Conservation (phyloP, 1,140 invertebrate genomes). For the Trichomalopsis sarcophagae region DNA sequence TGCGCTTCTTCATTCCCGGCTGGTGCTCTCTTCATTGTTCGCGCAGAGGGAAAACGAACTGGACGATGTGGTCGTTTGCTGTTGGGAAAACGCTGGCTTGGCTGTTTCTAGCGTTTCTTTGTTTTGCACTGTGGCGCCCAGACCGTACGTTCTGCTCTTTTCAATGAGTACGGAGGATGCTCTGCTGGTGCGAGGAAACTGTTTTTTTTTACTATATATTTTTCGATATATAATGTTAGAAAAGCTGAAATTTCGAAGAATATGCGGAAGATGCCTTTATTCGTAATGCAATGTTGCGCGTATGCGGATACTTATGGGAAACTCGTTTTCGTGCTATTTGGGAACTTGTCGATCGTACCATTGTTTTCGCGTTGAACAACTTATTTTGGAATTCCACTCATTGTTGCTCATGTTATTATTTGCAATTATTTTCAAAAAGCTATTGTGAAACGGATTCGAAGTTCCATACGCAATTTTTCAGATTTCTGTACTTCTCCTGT, state of each 20-base stretch:
- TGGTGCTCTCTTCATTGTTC: constrained; percentile 5
- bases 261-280: no score
- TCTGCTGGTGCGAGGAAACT: not conserved
- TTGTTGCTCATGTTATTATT: no score
- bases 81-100: not conserved
- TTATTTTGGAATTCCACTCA: no score
- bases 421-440: no score
- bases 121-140: not conserved
- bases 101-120: not conserved
- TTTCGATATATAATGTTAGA: not conserved
- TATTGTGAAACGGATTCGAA: no score
- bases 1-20: constrained; percentile 1
- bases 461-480: no score
- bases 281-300: not conserved
- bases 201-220: not conserved
- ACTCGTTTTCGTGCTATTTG: no score
- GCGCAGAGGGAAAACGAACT: constrained; percentile 15
- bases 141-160: not conserved
- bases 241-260: not conserved
- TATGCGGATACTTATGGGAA: no score
- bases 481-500: no score
- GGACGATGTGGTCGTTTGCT: not conserved
- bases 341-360: no score
- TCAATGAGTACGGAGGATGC: not conserved
- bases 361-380: no score